A percentile compares a stretch with the other conserved stretches of the same genome.
Evolutionary conservation across 2,797 vertebrate genomes (phyloP).

Genomic region (Odontamblyopus rebecca): DNA sequence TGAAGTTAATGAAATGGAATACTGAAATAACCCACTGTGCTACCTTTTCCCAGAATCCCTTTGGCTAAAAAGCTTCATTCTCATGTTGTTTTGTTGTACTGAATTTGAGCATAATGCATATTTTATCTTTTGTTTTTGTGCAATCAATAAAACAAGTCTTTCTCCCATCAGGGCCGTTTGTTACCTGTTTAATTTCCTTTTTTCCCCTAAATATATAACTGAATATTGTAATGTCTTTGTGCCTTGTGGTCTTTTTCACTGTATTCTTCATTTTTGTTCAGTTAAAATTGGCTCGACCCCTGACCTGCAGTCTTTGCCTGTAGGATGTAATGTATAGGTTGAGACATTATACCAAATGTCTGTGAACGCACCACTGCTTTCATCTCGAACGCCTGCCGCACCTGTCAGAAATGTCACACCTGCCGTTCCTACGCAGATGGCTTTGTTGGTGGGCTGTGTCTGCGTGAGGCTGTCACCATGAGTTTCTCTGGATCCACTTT

Average conservation of each 20-base stretch:
- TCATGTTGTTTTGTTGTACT: constrained; percentile 17
- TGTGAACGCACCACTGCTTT: constrained; percentile 27
- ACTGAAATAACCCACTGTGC: constrained; percentile 38
- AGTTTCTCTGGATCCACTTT: not conserved
- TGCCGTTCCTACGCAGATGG: constrained; percentile 43
- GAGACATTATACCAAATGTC: constrained; percentile 9
- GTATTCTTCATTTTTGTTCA: constrained; percentile 21
- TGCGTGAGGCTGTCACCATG: constrained; percentile 20
- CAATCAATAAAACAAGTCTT: constrained; percentile 27
- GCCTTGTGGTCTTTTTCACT: constrained; percentile 26
- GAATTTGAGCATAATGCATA: constrained; percentile 18
- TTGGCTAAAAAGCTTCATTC: constrained; percentile 24
- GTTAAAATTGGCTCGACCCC: constrained; percentile 35
- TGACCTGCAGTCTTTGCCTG: constrained; percentile 29
- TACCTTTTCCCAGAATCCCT: constrained; percentile 7
- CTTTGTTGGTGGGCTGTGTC: constrained; percentile 46
- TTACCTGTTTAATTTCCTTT: not conserved
- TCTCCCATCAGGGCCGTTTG: constrained; percentile 31
- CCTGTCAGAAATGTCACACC: constrained; percentile 59
- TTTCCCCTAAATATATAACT: not conserved
- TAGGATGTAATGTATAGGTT: constrained; percentile 26
- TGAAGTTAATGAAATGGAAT: constrained; percentile 67
- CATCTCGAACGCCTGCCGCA: constrained; percentile 26
- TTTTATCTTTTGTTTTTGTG: constrained; percentile 6
- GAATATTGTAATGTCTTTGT: not conserved